phyloP scores from a whole-genome alignment of 2,113 vertebrate species.

The Scophthalmus maximus region DNA sequence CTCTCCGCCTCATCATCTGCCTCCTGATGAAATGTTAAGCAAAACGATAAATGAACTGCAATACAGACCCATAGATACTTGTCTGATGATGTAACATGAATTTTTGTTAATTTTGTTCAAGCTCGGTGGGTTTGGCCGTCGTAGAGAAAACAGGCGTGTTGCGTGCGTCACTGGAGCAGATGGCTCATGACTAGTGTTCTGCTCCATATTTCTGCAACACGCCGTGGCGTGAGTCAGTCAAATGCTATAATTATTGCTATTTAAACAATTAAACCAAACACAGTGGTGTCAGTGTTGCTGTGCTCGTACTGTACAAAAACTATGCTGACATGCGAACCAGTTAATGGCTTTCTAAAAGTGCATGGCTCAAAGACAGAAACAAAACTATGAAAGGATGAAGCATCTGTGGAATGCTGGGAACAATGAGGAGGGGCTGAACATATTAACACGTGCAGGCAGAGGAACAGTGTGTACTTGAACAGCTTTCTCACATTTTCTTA shows the following conservation, averaged over 20 bases:
- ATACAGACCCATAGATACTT: slow-evolving; percentile 2
- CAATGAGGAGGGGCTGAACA: slow-evolving; percentile 44
- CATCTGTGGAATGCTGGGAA: slow-evolving; percentile 56
- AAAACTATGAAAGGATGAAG: slow-evolving; percentile 29
- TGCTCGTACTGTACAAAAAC: slow-evolving; percentile 7
- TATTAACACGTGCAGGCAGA: slow-evolving; percentile 28
- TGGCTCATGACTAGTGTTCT: slow-evolving; percentile 13
- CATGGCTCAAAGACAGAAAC: slow-evolving; percentile 7
- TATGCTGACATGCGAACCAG: neutral
- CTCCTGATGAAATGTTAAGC: slow-evolving; percentile 61
- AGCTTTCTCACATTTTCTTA: slow-evolving; percentile 20
- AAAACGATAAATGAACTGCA: neutral
- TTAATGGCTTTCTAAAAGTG: neutral
- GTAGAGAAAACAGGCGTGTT: slow-evolving; percentile 44
- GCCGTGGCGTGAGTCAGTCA: slow-evolving; percentile 39
- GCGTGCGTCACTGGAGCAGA: slow-evolving; percentile 38
- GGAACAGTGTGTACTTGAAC: slow-evolving; percentile 51
- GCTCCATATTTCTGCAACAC: slow-evolving; percentile 17
- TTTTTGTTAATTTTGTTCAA: neutral
- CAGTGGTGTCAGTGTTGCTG: slow-evolving; percentile 1
- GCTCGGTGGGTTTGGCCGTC: slow-evolving; percentile 26
- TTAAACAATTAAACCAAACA: slow-evolving; percentile 19
- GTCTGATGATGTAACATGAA: slow-evolving; percentile 40
- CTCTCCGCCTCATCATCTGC: slow-evolving; percentile 82
- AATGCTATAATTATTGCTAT: slow-evolving; percentile 21